Base-by-base conservation (phyloP, 2,797 vertebrate species). In the Rhinophrynus dorsalis region DNA sequence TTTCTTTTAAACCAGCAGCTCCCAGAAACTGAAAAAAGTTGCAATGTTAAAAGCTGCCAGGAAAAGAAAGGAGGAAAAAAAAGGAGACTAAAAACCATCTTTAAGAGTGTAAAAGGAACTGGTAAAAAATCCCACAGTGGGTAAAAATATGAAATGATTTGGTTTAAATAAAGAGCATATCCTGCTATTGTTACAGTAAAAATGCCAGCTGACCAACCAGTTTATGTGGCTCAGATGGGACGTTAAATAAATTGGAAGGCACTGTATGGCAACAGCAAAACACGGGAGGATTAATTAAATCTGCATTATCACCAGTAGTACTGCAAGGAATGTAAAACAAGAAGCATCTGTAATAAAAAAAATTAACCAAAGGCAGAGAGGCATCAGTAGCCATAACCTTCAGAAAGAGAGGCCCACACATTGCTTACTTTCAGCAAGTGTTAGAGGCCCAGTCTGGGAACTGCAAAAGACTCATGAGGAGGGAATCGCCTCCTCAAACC, bases 141-240 rank as follows among this genome's bases (percentile, higher is more conserved):
- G 98, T 97, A 95, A 97, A 91, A 92, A 94, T 96, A 95, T 96
- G 97, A 95, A 96, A 96, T 96, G 94, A 94, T 95, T 94, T 93
- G 86, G 86, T 93, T 96, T 95, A 95, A 96, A 95, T 96, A 92
- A 97, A 96, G 94, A 93, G 91, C 92, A 92, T 85, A 94, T 93
- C 88, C 92, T 96, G 91, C 96, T 89, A 89, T 90, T 86, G 88
- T 89, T 92, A 90, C 94, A 96, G 95, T 96, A 98, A 96, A 95
- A 96, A 95, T 92, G 75, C 87, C 92, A 94, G 92, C 88, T 93
- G 92, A 92, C 93, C 90, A 89, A 90, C 88, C 87, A 90, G 91
- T 87, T 87, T 90, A 92, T 90, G 87, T 92, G 80, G 89, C 90
- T 92, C 94, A 93, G 93, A 88, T 89, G 91, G 92, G 87, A 86